Base-by-base conservation (phyloP, 2,888 invertebrate genomes). In the Tyria jacobaeae region DNA sequence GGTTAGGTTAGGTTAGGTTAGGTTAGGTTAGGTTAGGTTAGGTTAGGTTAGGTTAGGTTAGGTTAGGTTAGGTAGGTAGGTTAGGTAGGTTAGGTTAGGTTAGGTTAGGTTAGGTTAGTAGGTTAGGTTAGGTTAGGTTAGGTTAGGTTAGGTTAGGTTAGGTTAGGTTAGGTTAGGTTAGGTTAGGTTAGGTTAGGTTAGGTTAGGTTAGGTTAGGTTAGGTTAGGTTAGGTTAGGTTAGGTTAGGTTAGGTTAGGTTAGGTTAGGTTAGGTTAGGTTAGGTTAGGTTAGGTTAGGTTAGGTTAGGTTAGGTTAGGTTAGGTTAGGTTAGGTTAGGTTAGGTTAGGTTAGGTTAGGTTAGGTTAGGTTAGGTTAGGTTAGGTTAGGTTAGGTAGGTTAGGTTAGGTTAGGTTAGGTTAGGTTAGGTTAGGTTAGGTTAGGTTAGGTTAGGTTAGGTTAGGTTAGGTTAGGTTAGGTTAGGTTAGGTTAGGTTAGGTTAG, bases 141-240 rank as follows among this genome's bases (percentile, higher is more conserved):
- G n/a, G n/a, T n/a, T n/a, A n/a, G n/a, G 53, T 52, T 47, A 59
- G 55, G 62, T 62, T 62, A 62, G 62, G 57, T 62, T 57, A 57
- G 61, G 55, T 61, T 56, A 56, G 61, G 55, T 61, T 56, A 56
- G 61, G 50, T 61, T 56, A 56, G 61, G 49, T 59, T 52, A 53
- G 58, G 50, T 57, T 39, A 41, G 57, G 49, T 57, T 50, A 50
- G 59, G 59, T 59, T 59, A 59, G 59, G 59, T 59, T 58, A 58
- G 52, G 59, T 59, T 59, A 66, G 66, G 66, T 66, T 66, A 66
- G 66, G 66, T 66, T 66, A 66, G 66, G 66, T 66, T 67, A 67
- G 67, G 64, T 47, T 47, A 47, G 47, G 47, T 47, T 47, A 47
- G 47, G 47, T 47, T 47, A 47, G 47, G 47, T 47, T 47, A 47